These are phyloP conservation scores for Lissonota sp. DNA, from an alignment of 2,888 invertebrate genomes.

Conservation along the genomic window DNA sequence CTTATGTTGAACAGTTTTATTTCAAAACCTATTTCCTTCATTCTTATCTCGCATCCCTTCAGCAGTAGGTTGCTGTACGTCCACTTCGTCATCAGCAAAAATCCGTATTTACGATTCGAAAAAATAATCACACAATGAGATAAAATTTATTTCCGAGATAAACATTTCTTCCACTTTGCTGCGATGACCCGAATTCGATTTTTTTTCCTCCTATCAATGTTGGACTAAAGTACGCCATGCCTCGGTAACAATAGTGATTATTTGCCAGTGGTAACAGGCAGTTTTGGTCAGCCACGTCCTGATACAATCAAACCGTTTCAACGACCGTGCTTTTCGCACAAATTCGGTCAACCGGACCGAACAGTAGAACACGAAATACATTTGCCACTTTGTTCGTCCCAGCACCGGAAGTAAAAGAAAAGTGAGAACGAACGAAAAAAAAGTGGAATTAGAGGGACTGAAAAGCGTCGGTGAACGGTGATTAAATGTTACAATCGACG, in stretches of 20 bases:
- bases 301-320: slow-evolving; percentile 1
- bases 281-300: slow-evolving; percentile 35
- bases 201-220: too few species aligned
- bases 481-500: slow-evolving; percentile 63
- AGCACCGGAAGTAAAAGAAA: neutral
- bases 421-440: slow-evolving; percentile 33
- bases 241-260: slow-evolving; percentile 17
- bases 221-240: neutral
- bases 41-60: neutral
- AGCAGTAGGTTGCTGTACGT: too few species aligned
- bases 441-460: slow-evolving; percentile 31
- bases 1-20: slow-evolving; percentile 4
- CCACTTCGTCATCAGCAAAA: too few species aligned
- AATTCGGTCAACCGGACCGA: slow-evolving; percentile 21
- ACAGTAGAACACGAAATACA: slow-evolving; percentile 2
- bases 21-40: slow-evolving; percentile 4
- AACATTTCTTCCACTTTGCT: too few species aligned
- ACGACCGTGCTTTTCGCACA: neutral
- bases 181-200: too few species aligned
- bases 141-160: too few species aligned
- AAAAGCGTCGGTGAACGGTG: slow-evolving; percentile 44
- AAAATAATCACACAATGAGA: too few species aligned
- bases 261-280: slow-evolving; percentile 28
- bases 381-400: slow-evolving; percentile 22
- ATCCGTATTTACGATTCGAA: too few species aligned